Evolutionary conservation across 2,797 vertebrate genomes (phyloP).

Genomic region (Galaxias olidus): DNA sequence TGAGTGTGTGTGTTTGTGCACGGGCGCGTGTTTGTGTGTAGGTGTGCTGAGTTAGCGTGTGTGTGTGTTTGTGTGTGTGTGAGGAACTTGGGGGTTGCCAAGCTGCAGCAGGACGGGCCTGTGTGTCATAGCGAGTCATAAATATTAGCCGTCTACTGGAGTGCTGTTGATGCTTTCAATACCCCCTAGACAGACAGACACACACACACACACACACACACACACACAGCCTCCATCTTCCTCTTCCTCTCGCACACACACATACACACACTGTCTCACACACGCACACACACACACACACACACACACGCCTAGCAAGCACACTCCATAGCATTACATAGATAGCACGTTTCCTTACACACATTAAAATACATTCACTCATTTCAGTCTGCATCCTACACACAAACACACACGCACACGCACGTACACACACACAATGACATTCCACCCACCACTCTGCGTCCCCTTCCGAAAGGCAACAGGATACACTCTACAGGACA

Average conservation of each 20-base stretch:
- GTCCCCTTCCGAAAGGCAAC: background rate
- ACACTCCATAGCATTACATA: slow-evolving; percentile 8
- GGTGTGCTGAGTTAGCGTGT: too few species aligned
- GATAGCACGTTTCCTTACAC: too few species aligned
- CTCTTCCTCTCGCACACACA: background rate
- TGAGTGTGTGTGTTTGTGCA: too few species aligned
- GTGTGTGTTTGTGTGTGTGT: too few species aligned
- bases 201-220: too few species aligned
- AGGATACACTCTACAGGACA: slow-evolving; percentile 14
- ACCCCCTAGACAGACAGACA: background rate
- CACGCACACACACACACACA: slow-evolving; percentile 12
- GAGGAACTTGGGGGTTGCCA: too few species aligned
- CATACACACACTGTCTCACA: background rate
- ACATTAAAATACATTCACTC: slow-evolving; percentile 8
- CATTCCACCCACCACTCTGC: slow-evolving; percentile 11
- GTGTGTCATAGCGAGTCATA: too few species aligned
- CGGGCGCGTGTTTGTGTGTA: too few species aligned
- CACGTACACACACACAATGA: slow-evolving; percentile 42
- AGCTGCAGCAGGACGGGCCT: too few species aligned
- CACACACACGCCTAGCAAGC: slow-evolving; percentile 1
- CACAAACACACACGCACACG: slow-evolving; percentile 23
- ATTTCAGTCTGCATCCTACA: background rate
- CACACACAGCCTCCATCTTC: too few species aligned
- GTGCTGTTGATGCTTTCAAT: background rate
- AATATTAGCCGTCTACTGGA: too few species aligned